Conservation (phyloP, 2,888 invertebrate genomes). For the Ormyrus rosae region DNA sequence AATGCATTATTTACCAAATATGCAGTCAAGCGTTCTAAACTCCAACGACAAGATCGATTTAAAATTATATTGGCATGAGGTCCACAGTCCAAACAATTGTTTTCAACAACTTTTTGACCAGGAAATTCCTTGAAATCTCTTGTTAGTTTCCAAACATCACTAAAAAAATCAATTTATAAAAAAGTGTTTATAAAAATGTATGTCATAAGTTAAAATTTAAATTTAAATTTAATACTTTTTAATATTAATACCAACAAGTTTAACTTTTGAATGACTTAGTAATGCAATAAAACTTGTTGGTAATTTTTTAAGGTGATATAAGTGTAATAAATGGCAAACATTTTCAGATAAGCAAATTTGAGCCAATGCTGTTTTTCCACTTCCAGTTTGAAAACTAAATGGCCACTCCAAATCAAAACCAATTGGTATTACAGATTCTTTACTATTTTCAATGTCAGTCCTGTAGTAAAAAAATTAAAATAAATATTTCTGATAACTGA, state of each 20-base stretch:
- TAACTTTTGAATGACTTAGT: slow-evolving; percentile 79
- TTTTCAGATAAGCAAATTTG: slow-evolving; percentile 79
- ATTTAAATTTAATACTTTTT: slow-evolving; percentile 77
- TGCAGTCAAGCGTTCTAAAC: slow-evolving; percentile 79
- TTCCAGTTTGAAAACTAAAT: slow-evolving; percentile 79
- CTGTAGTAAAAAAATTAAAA: slow-evolving; percentile 65
- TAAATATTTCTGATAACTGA: slow-evolving; percentile 25
- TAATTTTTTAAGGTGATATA: slow-evolving; percentile 78
- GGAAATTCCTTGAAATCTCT: slow-evolving; percentile 80
- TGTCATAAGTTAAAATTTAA: slow-evolving; percentile 2
- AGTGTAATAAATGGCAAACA: slow-evolving; percentile 79
- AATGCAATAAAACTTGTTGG: slow-evolving; percentile 79
- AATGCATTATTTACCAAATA: slow-evolving; percentile 76
- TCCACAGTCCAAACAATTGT: slow-evolving; percentile 79
- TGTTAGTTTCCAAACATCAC: slow-evolving; percentile 81
- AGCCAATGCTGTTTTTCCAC: slow-evolving; percentile 80
- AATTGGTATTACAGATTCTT: slow-evolving; percentile 75
- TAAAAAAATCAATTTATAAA: slow-evolving; percentile 62
- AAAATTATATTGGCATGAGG: slow-evolving; percentile 78
- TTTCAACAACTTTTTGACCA: slow-evolving; percentile 77
- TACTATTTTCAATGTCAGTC: slow-evolving; percentile 68
- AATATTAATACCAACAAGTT: slow-evolving; percentile 81
- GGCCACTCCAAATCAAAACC: slow-evolving; percentile 85
- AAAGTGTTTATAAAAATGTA: not conserved
- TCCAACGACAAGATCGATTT: slow-evolving; percentile 78